Percentiles rank a stretch among this genome's conserved stretches.
These are phyloP conservation scores for Apodemia zela DNA, from an alignment of 2,888 invertebrate species.

Conservation along the genomic window DNA sequence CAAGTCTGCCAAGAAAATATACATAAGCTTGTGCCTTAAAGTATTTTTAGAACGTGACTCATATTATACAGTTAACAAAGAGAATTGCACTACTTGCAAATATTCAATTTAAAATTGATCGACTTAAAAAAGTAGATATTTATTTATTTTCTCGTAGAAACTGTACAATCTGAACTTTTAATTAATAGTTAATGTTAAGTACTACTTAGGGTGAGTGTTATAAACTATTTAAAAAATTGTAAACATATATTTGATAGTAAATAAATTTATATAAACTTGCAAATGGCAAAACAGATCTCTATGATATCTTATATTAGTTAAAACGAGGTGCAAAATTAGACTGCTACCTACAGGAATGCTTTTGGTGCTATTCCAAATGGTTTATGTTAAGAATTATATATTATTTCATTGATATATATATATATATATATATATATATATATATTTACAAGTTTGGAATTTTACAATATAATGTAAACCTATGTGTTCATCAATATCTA, in stretches of 20 bases:
- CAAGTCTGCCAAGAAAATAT: constrained; percentile 15
- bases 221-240: neutral
- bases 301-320: neutral
- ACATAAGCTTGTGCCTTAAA: constrained; percentile 28
- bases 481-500: neutral
- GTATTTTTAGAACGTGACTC: constrained; percentile 21
- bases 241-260: neutral
- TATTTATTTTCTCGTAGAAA: neutral
- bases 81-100: neutral
- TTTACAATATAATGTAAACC: neutral
- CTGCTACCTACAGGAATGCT: constrained; percentile 7
- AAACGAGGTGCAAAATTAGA: constrained; percentile 13
- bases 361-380: constrained; percentile 11
- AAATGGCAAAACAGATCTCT: constrained; percentile 6
- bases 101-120: no score
- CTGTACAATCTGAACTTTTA: no score
- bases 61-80: neutral
- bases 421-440: no score
- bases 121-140: neutral
- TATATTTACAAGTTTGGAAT: neutral
- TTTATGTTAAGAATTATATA: constrained; percentile 3
- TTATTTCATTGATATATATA: neutral
- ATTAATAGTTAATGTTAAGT: no score
- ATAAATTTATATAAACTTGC: neutral
- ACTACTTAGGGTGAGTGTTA: neutral